phyloP scores from a whole-genome alignment of 2,113 vertebrate species.

The Paramormyrops kingsleyae region DNA sequence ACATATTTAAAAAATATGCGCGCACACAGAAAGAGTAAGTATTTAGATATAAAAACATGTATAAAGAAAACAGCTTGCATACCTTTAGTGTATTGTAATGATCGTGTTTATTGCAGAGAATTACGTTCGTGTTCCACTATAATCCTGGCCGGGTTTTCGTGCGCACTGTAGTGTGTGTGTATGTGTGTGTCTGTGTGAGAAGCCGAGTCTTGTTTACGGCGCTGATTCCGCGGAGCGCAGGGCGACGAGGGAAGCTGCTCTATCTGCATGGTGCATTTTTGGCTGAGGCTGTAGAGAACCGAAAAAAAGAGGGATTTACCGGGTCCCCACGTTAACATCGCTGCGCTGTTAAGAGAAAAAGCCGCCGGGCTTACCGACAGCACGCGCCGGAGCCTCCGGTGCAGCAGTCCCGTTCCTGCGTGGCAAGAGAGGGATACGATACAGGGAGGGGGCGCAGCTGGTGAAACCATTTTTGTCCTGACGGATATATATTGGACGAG shows the following conservation, averaged over 20 bases:
- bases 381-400: slow-evolving; percentile 10
- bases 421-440: slow-evolving; percentile 51
- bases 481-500: slow-evolving; percentile 36
- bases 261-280: slow-evolving; percentile 29
- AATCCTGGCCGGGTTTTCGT: slow-evolving; percentile 2
- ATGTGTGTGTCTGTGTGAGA: slow-evolving; percentile 46
- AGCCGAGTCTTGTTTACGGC: slow-evolving; percentile 70
- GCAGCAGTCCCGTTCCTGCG: slow-evolving; percentile 50
- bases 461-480: slow-evolving; percentile 44
- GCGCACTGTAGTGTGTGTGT: slow-evolving; percentile 3
- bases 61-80: not conserved
- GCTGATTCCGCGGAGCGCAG: slow-evolving; percentile 55
- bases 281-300: not conserved
- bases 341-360: not conserved
- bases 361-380: no score
- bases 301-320: not conserved
- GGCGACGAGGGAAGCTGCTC: slow-evolving; percentile 41
- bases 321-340: not conserved
- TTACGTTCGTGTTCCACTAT: no score
- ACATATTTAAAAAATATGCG: not conserved
- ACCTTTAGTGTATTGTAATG: not conserved
- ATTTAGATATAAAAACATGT: not conserved
- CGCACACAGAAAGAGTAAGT: not conserved
- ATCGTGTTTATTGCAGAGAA: not conserved
- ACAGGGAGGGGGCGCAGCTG: slow-evolving; percentile 31